Base-by-base conservation (phyloP, 2,888 invertebrate genomes). In the Rhimphoctona megacephalus region DNA sequence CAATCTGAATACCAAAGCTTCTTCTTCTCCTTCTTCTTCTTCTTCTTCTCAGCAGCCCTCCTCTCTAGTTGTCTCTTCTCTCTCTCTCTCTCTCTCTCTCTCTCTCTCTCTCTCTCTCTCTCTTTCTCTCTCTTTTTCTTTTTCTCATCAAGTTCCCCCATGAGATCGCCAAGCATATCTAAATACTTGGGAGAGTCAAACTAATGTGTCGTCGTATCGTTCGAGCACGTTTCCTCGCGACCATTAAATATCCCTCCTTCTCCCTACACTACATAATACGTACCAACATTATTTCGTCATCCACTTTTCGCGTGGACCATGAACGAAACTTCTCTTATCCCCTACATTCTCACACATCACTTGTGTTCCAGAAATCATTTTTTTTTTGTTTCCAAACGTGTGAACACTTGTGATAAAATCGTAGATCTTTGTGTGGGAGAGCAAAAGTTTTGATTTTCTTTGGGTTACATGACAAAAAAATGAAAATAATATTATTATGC, bases 131-230 rank as follows among this genome's bases (percentile, higher is more conserved):
- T 8, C 66, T n/a, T 7, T 54, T 66, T 81, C 66, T 67, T 39
- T 22, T 9, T 39, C 39, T 11, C 70, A 49, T 49, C 46, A 61
- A 83, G 69, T 66, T 52, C 22, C 25, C 43, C 36, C 52, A 46
- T 25, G 57, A 43, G 84, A 81, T 86, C 49, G 46, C 66, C 73
- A 54, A 57, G 85, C 85, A 85, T 90, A 90, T 89, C 87, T 89
- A 88, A 79, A 82, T 86, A 79, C 78, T 79, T 70, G 74, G 73
- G 57, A 66, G 79, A 81, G 88, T 78, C 54, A 77, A 88, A 70
- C 89, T 91, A 92, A 91, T 91, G 89, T 90, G 91, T 90, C 89
- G 83, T 70, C 76, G 86, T 88, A 89, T 90, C 89, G 85, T 85
- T 80, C 72, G 88, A 86, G 87, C 91, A 91, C 91, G 91, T 91